These are phyloP conservation scores for Phortica magna DNA, from an alignment of 2,888 invertebrate genomes.

Conservation along the genomic window DNA sequence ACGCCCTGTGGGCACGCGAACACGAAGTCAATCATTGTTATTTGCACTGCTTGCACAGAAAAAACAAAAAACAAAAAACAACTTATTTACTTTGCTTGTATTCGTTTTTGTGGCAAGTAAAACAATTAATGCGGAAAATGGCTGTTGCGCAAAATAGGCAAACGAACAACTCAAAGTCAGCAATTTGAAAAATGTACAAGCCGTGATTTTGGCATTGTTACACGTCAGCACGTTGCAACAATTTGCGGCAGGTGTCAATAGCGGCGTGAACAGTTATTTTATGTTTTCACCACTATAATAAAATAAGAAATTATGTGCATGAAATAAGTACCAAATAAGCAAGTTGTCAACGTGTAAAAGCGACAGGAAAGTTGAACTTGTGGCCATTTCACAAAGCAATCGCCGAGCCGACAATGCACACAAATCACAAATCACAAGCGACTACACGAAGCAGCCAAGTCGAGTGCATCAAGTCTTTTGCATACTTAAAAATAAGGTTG, in stretches of 20 bases:
- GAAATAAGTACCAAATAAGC: constrained; percentile 1
- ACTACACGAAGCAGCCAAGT: not conserved
- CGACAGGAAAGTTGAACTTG: not conserved
- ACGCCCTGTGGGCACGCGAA: not conserved
- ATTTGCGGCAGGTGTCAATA: not conserved
- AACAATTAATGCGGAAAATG: too few species aligned
- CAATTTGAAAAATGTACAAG: constrained; percentile 5
- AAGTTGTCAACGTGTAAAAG: not conserved
- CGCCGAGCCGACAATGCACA: too few species aligned
- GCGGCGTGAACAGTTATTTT: not conserved
- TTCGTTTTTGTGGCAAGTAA: too few species aligned
- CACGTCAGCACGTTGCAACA: constrained; percentile 26
- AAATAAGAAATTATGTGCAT: not conserved
- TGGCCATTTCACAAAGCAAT: not conserved
- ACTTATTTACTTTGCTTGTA: too few species aligned
- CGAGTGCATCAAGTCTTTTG: constrained; percentile 19
- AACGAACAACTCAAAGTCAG: not conserved
- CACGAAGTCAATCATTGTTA: constrained; percentile 64
- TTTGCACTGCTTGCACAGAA: constrained; percentile 60
- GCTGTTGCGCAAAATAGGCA: too few species aligned
- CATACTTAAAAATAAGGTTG: constrained; percentile 29
- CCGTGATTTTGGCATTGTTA: constrained; percentile 6
- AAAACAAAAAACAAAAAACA: too few species aligned
- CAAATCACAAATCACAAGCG: too few species aligned
- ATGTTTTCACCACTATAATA: constrained; percentile 41